Evolutionary conservation across 2,888 invertebrate genomes (phyloP), one percentile per base, ranked within the genome.

Genomic region (Caenorhabditis panamensis): DNA sequence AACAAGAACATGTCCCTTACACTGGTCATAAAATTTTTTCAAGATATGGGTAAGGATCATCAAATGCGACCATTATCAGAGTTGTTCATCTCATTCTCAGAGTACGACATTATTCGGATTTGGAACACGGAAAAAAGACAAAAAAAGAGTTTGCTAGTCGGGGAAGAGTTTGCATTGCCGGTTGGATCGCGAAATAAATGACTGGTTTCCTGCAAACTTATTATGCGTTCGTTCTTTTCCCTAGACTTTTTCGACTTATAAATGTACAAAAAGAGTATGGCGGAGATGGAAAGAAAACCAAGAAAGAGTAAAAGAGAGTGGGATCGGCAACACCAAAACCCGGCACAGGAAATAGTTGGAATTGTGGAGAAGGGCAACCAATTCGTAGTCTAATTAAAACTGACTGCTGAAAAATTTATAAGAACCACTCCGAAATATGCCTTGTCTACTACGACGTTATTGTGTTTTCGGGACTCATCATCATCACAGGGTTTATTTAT

Each of bases 301-400:
- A 26, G 28, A 18, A 11, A 20, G 54, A 47, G 28, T 41, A 41
- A 41, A 41, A 41, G 31, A 24, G 49, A 49, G 36, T 0, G 26
- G 36, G 41, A 49, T 54, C 56, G 68, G 76, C 63, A 37, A 49
- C 56, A 63, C 56, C 56, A 62, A 49, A 68, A 68, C 13, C 51
- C 58, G 28, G 56, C 63, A 69, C 69, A 69, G 68, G 69, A 78
- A 78, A 68, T 69, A 69, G 69, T 78, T 64, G 59, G 69, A 78
- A 68, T 77, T 64, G 63, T 67, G 77, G 44, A 64, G 63, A 68
- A 71, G 64, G 64, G 69, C 63, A 71, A 71, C 69, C 77, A 53
- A 64, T 68, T 63, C 64, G 69, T 66, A 53, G 77, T 53, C 77
- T 78, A 78, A 78, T 78, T 78, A 71, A 69, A 78, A 78, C 77